Evolutionary conservation across 2,113 vertebrate species (phyloP), one percentile per base, ranked within the genome.

Genomic region (Sarotherodon lohbergeri): DNA sequence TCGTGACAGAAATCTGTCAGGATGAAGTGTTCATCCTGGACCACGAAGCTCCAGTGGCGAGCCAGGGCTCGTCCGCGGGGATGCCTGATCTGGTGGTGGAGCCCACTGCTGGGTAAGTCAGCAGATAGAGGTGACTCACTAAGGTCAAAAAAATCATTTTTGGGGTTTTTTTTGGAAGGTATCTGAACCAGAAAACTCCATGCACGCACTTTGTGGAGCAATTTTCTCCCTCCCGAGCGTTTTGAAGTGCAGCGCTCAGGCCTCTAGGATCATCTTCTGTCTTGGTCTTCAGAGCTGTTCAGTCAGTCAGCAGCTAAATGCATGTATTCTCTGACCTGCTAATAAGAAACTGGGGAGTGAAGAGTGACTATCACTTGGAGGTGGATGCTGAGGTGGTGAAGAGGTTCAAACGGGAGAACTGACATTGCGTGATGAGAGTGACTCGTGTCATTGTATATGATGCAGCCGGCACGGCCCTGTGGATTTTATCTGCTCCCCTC

Each of bases 1-100:
- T 99, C 94, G 98, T 99, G 94, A 99, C 98, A 1, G 98, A 99
- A 95, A 98, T 99, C 93, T 99, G 98, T 84, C 98, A 99, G 88
- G 98, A 99, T 14, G 99, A 99, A 95, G 97, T 99, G 86, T 99
- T 99, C 89, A 99, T 99, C 94, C 95, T 99, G 95, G 99, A 99
- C 92, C 98, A 98, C 41, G 98, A 99, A 92, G 93, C 95, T 79
- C 96, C 95, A 3, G 81, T 92, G 83, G 93, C 92, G 17, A 96
- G 95, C 93, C 97, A 97, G 89, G 95, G 86, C 0, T 94, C 96
- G 3, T 96, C 97, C 0, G 94, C 97, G 0, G 98, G 97, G 92
- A 99, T 99, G 98, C 98, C 98, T 5, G 99, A 99, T 78, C 96
- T 99, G 90, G 98, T 99, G 86, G 98, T 98, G 78, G 98, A 99